Evolutionary conservation across 1,140 invertebrate species (phyloP).

Genomic region (Pseudomyrmex cubaensis): DNA sequence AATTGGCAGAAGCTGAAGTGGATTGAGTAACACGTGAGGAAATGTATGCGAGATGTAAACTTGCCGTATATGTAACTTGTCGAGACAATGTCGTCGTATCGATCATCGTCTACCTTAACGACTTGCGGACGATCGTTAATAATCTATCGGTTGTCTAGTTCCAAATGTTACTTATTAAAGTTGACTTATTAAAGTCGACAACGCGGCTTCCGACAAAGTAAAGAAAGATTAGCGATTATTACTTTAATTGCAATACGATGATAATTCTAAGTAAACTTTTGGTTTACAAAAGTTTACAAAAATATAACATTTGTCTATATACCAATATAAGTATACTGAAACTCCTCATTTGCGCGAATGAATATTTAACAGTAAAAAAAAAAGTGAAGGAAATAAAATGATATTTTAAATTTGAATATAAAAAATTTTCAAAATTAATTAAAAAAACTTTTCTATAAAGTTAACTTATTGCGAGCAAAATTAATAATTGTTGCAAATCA

Average conservation of each 20-base stretch:
- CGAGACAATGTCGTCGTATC: conserved; percentile 39
- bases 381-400: no score
- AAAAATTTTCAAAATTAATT: no score
- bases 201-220: background rate
- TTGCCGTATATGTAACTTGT: background rate
- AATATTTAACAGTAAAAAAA: no score
- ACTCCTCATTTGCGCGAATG: no score
- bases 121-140: conserved; percentile 64
- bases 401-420: no score
- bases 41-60: conserved; percentile 11
- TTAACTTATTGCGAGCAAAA: background rate
- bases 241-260: no score
- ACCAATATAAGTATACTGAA: no score
- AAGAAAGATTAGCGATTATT: background rate
- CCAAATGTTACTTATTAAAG: background rate
- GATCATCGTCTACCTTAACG: conserved; percentile 62
- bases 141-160: conserved; percentile 25
- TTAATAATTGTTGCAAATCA: background rate
- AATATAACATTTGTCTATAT: no score
- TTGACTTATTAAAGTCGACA: no score
- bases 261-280: no score
- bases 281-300: no score
- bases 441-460: no score
- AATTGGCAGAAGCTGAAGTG: conserved; percentile 55
- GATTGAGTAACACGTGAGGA: conserved; percentile 2